Conservation (phyloP, 2,797 vertebrate genomes). For the Notolabrus celidotus region DNA sequence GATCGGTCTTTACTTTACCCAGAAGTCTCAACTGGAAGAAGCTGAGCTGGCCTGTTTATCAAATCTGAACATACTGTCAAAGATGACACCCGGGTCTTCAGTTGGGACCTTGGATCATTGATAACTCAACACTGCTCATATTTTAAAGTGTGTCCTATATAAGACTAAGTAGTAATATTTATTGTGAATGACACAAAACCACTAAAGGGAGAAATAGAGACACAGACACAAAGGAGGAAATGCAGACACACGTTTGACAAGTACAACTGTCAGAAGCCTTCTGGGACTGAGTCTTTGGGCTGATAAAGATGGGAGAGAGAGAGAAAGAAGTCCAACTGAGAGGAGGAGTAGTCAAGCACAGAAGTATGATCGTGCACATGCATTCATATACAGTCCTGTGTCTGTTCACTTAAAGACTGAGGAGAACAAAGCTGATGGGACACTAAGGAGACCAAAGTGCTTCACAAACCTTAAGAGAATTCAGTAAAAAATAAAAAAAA, state of each 20-base stretch:
- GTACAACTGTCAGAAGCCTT: conserved; percentile 61
- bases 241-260: conserved; percentile 56
- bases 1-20: too few species aligned
- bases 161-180: conserved; percentile 22
- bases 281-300: conserved; percentile 59
- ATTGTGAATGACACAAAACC: conserved; percentile 21
- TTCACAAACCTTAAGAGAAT: conserved; percentile 43
- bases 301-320: conserved; percentile 57
- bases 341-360: conserved; percentile 44
- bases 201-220: conserved; percentile 16
- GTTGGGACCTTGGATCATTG: too few species aligned
- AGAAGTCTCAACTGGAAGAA: too few species aligned
- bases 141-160: not conserved
- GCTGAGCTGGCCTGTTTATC: too few species aligned
- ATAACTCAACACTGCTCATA: too few species aligned
- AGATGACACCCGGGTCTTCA: too few species aligned
- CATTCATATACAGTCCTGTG: not conserved
- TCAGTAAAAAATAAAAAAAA: conserved; percentile 44
- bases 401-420: conserved; percentile 25
- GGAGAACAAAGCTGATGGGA: conserved; percentile 44
- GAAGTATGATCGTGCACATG: conserved; percentile 10
- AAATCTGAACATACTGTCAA: too few species aligned
- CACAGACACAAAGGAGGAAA: conserved; percentile 28
- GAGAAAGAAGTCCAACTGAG: conserved; percentile 60
- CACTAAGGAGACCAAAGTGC: conserved; percentile 44